Conservation (phyloP, 2,888 invertebrate species). For the Sarcophaga carnaria region DNA sequence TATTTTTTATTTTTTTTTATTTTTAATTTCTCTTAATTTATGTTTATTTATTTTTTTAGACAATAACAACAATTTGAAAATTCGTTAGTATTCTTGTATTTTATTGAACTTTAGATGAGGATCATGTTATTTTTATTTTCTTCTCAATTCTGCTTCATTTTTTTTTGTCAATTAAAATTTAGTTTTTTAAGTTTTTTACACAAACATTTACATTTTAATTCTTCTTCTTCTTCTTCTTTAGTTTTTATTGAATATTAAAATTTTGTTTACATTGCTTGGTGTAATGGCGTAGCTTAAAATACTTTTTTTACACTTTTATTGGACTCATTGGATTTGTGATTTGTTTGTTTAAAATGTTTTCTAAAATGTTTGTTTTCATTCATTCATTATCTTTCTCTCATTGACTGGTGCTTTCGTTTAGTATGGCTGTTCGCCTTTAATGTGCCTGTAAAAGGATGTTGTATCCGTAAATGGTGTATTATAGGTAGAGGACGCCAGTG, state of each 20-base stretch:
- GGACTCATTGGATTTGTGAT: slow-evolving; percentile 1
- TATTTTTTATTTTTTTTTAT: slow-evolving; percentile 12
- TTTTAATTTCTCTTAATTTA: slow-evolving; percentile 16
- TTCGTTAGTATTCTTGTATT: slow-evolving; percentile 68
- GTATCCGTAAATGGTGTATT: slow-evolving; percentile 58
- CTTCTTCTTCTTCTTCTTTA: too few relatives aligned
- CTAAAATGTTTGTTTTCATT: slow-evolving; percentile 7
- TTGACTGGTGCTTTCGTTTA: slow-evolving; percentile 69
- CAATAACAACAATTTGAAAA: slow-evolving; percentile 69
- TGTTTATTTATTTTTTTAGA: slow-evolving; percentile 56
- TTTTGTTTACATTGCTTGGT: slow-evolving; percentile 9
- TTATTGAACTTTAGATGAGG: slow-evolving; percentile 65
- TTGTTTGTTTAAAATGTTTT: slow-evolving; percentile 2
- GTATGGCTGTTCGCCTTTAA: slow-evolving; percentile 66
- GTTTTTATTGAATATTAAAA: neutral
- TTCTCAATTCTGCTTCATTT: neutral
- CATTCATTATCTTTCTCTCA: slow-evolving; percentile 49
- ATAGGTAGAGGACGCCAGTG: slow-evolving; percentile 69
- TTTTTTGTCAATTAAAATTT: slow-evolving; percentile 7
- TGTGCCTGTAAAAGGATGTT: slow-evolving; percentile 60
- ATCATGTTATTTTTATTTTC: neutral
- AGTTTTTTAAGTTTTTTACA: neutral
- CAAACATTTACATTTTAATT: too few relatives aligned
- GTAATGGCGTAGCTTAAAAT: slow-evolving; percentile 7
- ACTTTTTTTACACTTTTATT: slow-evolving; percentile 7